Evolutionary conservation across 2,113 vertebrate genomes (phyloP), one percentile per base, ranked within the genome.

Genomic region (Pelvicachromis taeniatus): DNA sequence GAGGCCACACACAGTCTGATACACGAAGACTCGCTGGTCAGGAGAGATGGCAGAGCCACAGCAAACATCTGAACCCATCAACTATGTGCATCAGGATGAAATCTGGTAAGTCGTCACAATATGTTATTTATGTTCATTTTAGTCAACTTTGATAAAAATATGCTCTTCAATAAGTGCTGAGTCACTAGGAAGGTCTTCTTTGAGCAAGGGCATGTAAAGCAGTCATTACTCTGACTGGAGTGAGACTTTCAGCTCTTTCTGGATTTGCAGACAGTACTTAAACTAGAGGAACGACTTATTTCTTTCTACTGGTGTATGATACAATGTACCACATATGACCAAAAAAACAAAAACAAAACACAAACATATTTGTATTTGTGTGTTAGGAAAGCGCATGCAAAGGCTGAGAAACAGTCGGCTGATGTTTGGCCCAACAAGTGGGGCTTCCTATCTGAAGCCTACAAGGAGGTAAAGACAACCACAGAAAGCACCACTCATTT

Each of bases 81-180:
- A 94, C 89, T 85, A 86, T 77, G 94, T 95, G 40, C 92, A 92
- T 89, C 93, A 87, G 2, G 94, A 95, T 87, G 88, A 95, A 94
- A 95, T 95, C 89, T 95, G 95, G 95, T 95, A 93, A 95, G 88
- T 3, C 12, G 0, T 21, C 13, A 16, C 9, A 7, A 6, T 10
- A 21, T 73, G 14, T 81, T 80, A 48, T 70, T 65, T 81, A 17
- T 70, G 13, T 79, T 73, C 42, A 48, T 48, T 73, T 17, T 73
- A 19, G 23, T 68, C 19, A 48, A 4, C 42, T 5, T 45, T 26
- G 5, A 10, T 29, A n/a, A 23, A 19, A 33, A 52, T 4, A 45
- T 33, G 7, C 21, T 79, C n/a, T 54, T 5, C 29, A 2, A 3
- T 21, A 2, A 23, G 17, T 31, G n/a, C 23, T 53, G 5, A 1